Conservation (phyloP, 2,888 invertebrate genomes). For the Papilio gigon region DNA sequence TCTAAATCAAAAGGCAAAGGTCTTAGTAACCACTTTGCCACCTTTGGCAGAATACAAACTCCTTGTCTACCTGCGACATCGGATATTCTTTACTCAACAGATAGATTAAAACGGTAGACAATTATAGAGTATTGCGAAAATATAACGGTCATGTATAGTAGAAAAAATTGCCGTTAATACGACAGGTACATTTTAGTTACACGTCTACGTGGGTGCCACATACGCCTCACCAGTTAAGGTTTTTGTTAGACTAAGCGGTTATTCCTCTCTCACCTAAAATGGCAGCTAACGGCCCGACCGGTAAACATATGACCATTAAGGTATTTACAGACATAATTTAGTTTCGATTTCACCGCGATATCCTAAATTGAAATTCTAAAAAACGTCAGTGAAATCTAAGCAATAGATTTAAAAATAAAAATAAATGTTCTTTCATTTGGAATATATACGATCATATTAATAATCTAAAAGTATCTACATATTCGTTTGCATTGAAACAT, state of each 20-base stretch:
- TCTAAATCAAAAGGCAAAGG: no score
- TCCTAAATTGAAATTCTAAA: conserved; percentile 7
- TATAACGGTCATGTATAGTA: conserved; percentile 9
- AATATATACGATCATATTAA: not conserved
- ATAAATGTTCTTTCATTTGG: not conserved
- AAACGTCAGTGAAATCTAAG: conserved; percentile 13
- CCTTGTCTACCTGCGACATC: no score
- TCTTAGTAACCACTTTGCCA: no score
- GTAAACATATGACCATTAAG: conserved; percentile 35
- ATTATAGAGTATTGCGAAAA: not conserved
- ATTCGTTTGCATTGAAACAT: no score
- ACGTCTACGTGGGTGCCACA: conserved; percentile 3
- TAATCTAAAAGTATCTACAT: not conserved
- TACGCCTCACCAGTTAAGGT: conserved; percentile 34
- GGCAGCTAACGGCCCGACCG: conserved; percentile 34
- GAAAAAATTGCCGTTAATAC: conserved; percentile 20
- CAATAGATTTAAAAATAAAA: not conserved
- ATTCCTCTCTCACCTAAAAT: conserved; percentile 34
- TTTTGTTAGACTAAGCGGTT: conserved; percentile 35
- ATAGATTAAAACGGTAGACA: not conserved
- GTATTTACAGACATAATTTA: conserved; percentile 27
- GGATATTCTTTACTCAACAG: not conserved
- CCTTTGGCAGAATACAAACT: no score
- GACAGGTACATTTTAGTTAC: conserved; percentile 14
- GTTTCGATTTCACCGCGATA: conserved; percentile 26